Evolutionary conservation across 2,797 vertebrate species (phyloP).

Genomic region (Pitangus sulphuratus): DNA sequence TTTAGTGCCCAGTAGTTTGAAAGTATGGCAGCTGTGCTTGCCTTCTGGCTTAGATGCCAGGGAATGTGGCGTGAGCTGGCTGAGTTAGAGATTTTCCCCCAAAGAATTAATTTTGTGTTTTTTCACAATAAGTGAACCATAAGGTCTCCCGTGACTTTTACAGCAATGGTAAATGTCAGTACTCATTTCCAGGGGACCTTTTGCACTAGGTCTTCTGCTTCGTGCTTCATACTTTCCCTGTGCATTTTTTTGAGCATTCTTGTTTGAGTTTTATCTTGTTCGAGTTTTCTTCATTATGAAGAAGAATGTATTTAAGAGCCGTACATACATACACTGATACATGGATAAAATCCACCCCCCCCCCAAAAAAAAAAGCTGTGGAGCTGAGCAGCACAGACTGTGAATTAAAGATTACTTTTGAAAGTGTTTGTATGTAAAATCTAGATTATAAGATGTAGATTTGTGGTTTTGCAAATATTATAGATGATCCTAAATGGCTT

Average conservation of each 20-base stretch:
- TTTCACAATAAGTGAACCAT: background rate
- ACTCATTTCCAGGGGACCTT: background rate
- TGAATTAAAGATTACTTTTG: background rate
- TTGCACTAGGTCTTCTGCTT: background rate
- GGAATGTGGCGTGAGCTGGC: accelerated
- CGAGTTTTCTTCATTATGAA: background rate
- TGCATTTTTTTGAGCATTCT: background rate
- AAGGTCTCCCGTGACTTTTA: background rate
- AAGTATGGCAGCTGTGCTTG: background rate
- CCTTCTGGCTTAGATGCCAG: background rate
- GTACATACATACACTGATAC: background rate
- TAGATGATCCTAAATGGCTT: background rate
- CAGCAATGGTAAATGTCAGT: background rate
- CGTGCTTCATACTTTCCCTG: background rate
- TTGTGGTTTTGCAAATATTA: background rate
- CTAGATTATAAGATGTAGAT: background rate
- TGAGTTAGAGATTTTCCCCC: background rate
- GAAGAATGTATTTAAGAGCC: background rate
- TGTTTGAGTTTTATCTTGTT: background rate
- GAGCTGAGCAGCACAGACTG: background rate
- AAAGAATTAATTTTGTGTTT: background rate
- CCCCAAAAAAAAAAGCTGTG: background rate
- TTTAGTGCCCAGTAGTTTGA: background rate
- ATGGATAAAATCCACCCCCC: background rate
- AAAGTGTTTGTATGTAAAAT: background rate